Evolutionary conservation across 2,113 vertebrate species (phyloP), one percentile per base, ranked within the genome.

Genomic region (Kobus ellipsiprymnus): DNA sequence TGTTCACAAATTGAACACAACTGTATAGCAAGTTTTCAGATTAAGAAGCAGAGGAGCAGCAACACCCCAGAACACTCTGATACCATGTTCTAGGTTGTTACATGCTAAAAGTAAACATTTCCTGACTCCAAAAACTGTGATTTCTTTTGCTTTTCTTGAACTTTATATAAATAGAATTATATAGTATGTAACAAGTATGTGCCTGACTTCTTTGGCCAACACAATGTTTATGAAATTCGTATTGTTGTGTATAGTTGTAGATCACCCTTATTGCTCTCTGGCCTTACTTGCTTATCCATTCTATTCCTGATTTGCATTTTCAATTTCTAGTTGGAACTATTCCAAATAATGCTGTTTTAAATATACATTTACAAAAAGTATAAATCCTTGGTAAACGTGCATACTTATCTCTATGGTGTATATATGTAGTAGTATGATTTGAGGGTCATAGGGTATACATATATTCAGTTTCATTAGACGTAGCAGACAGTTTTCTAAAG

Each of bases 261-360:
- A 54, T 74, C 16, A 83, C 92, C 50, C 48, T 50, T 84, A 60
- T 55, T 90, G 21, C n/a, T 78, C 2, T 78, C 6, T 21, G 54
- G 44, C 46, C 77, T 90, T 48, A 40, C 23, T 74, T 84, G 8
- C 87, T 87, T 62, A 93, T 89, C 6, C 36, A 55, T 87, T 96
- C 90, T 92, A 54, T 52, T 74, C 33, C 33, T 78, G 13, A 59
- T 93, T 30, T 52, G 5, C 8, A 13, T 62, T 64, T 93, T 64
- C 85, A 64, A n/a, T 88, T 92, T 96, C 71, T 90, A 87, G 23
- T 67, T 87, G 59, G 25, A 97, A 95, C 50, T 87, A 52, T 71
- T 91, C 54, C n/a, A 88, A 54, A 88, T 84, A 91, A 88, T n/a
- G 14, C 13, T 62, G 10, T 27, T 93, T 80, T 80, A 91, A 96